Evolutionary conservation across 2,113 vertebrate species (phyloP).

Genomic region (Capreolus pygargus): DNA sequence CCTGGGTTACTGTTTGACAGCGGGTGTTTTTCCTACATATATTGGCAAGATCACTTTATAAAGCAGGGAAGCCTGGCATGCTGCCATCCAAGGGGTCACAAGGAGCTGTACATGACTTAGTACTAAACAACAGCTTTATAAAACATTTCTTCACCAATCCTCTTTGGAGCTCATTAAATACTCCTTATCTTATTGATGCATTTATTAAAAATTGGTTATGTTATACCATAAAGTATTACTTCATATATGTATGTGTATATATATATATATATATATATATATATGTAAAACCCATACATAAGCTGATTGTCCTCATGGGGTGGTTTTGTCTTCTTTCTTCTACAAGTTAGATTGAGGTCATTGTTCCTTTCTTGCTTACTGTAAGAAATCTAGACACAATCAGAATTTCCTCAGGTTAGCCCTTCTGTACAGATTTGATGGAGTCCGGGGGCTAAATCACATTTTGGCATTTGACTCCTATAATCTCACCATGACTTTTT

Average conservation of each 20-base stretch:
- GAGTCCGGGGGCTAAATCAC: not conserved
- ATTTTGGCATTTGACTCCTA: not conserved
- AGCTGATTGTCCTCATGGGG: not conserved
- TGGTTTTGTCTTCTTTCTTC: not conserved
- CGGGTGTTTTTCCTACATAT: not conserved
- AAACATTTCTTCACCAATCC: not conserved
- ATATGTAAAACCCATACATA: not conserved
- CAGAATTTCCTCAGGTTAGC: not conserved
- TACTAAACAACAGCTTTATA: not conserved
- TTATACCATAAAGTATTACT: not conserved
- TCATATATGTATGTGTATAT: not conserved
- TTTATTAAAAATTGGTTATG: not conserved
- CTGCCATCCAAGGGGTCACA: not conserved
- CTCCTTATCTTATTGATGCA: not conserved
- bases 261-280: not conserved
- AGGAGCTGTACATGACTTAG: not conserved
- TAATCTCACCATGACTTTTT: not conserved
- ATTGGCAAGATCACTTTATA: not conserved
- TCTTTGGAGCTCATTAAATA: not conserved
- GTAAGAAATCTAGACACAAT: not conserved
- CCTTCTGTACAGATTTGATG: not conserved
- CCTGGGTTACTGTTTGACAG: not conserved
- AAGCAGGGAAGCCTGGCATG: not conserved
- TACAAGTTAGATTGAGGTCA: not conserved
- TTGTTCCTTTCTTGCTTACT: not conserved